A percentile compares a stretch with the other conserved stretches of the same genome.
These are phyloP conservation scores for Pissodes strobi DNA, from an alignment of 1,140 invertebrate genomes.

Conservation along the genomic window DNA sequence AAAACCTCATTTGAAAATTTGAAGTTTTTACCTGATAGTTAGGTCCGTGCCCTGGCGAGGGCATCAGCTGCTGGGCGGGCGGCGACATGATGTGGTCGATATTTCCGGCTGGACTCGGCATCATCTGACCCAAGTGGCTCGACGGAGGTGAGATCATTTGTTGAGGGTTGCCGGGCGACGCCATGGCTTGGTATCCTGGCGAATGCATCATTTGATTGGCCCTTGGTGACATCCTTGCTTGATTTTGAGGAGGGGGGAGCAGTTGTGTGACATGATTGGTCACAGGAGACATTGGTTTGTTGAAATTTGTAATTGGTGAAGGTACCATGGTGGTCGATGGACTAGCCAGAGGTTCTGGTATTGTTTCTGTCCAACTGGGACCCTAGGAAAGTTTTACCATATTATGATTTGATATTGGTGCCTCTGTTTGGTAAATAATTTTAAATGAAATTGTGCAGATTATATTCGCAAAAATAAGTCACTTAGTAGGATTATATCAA, in stretches of 20 bases:
- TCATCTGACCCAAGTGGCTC: constrained; percentile 33
- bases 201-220: constrained; percentile 47
- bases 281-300: constrained; percentile 16
- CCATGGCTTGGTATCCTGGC: constrained; percentile 27
- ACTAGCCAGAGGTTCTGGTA: constrained; percentile 34
- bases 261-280: constrained; percentile 17
- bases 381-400: constrained; percentile 21
- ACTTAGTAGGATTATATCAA: constrained; percentile 6
- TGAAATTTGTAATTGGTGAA: constrained; percentile 26
- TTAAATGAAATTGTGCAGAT: constrained; percentile 1
- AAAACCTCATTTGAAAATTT: too few species aligned
- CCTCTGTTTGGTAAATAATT: constrained; percentile 36
- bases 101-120: constrained; percentile 43
- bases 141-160: constrained; percentile 21
- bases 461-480: constrained; percentile 1
- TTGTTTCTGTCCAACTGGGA: constrained; percentile 16
- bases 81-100: constrained; percentile 44
- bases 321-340: constrained; percentile 33
- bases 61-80: constrained; percentile 33
- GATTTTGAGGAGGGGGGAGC: constrained; percentile 23
- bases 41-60: constrained; percentile 40
- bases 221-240: constrained; percentile 33
- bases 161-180: neutral
- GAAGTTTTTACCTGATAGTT: constrained; percentile 23
- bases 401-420: constrained; percentile 20